Evolutionary conservation across 2,888 invertebrate species (phyloP), one percentile per base, ranked within the genome.

Genomic region (Coleophora deauratella): DNA sequence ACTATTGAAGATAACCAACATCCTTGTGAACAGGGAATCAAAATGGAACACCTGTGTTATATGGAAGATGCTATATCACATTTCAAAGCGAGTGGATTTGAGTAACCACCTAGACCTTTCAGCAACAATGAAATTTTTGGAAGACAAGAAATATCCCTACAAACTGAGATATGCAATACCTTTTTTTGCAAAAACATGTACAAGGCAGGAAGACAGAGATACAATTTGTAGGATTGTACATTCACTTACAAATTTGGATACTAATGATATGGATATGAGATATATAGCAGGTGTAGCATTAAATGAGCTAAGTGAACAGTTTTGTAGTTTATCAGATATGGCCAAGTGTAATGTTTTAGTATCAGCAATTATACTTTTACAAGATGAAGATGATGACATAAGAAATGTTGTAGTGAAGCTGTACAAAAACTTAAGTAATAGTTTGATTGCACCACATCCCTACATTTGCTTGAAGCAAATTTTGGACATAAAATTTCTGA

Each of bases 311-410:
- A 68, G 67, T 21, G 49, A 49, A 32, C 46, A 51, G 12, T 72
- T 79, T 50, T 27, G 46, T 7, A 50, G 46, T 36, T 52, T 75
- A 12, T 30, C 62, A 9, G 70, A 77, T 52, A 42, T 46, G 33
- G 51, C 70, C 21, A 84, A 72, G 62, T 56, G 72, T 32, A 66
- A 51, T 42, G 61, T 74, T 37, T 65, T 86, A 30, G 69, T 74
- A 57, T 63, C 79, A 34, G 76, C 70, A 38, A 55, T 87, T n/a
- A 62, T 74, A 33, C 62, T 88, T 4, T 55, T 89, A 33, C 88
- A 87, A 68, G 89, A 89, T 62, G 89, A 89, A 56, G 79, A 87
- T 53, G 69, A 74, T 41, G 77, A 80, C 50, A 71, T 89, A 10
- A 77, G 88, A 51, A 73, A 73, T 50, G 45, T 66, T 21, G 72